These are phyloP conservation scores for Astropecten irregularis DNA, from an alignment of 53 echinoderm and acorn worm species.

Conservation along the genomic window DNA sequence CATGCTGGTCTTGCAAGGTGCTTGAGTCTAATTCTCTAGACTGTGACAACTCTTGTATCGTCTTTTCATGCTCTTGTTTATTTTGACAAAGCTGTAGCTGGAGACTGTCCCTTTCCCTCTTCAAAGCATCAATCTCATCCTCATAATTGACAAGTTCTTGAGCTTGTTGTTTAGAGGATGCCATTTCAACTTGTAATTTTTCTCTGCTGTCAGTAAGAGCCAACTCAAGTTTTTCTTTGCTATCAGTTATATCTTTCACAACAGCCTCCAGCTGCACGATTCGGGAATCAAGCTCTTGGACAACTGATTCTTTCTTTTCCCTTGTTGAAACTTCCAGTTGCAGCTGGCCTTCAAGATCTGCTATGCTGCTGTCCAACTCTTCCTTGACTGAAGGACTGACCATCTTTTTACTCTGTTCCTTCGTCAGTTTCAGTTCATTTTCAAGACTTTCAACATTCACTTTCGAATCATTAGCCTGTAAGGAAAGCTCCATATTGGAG, in stretches of 20 bases:
- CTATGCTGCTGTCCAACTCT: constrained; percentile 55
- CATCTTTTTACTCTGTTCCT: constrained; percentile 15
- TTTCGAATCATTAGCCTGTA: constrained; percentile 8
- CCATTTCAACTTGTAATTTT: neutral
- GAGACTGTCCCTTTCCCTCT: constrained; percentile 49
- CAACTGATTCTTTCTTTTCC: neutral
- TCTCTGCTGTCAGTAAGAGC: constrained; percentile 22
- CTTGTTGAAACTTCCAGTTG: constrained; percentile 15
- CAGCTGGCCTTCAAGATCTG: constrained; percentile 54
- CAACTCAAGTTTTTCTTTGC: constrained; percentile 1
- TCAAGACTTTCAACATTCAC: constrained; percentile 54
- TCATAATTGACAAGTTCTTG: constrained; percentile 41
- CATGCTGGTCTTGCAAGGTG: constrained; percentile 37
- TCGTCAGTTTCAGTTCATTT: constrained; percentile 40
- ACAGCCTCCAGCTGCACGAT: neutral
- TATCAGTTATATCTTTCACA: neutral
- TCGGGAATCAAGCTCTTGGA: neutral
- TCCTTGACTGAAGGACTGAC: constrained; percentile 56
- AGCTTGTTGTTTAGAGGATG: neutral
- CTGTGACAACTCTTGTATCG: constrained; percentile 53
- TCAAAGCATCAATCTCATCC: constrained; percentile 44
- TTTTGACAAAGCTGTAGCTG: constrained; percentile 55
- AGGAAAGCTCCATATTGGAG: constrained; percentile 35
- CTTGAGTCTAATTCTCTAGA: constrained; percentile 39
- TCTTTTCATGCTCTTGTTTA: constrained; percentile 45